Conservation (phyloP, 2,797 vertebrate species). For the Psittacula echo region DNA sequence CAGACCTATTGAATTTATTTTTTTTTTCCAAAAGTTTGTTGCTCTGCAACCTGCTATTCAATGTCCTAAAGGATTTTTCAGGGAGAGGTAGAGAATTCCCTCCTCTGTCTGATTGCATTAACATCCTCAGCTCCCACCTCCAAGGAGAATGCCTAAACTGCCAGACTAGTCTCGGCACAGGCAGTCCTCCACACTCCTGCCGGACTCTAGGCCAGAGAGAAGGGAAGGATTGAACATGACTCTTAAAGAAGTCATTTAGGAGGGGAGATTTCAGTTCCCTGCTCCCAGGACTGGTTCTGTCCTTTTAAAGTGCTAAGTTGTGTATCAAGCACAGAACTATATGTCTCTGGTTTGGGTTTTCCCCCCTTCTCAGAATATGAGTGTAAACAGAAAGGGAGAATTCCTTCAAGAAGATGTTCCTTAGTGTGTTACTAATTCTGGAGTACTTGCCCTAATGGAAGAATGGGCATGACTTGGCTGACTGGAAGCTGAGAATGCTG, state of each 20-base stretch:
- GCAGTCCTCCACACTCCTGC: background rate
- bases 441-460: background rate
- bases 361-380: background rate
- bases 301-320: background rate
- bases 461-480: constrained; percentile 46
- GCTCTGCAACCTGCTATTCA: background rate
- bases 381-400: background rate
- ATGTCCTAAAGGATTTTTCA: background rate
- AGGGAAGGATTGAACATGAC: background rate
- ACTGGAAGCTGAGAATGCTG: constrained; percentile 34
- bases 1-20: background rate
- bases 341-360: background rate
- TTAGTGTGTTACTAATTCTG: background rate
- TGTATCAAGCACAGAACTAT: background rate
- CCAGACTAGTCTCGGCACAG: background rate
- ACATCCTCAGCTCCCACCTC: background rate
- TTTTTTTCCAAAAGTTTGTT: background rate
- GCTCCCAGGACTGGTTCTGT: background rate
- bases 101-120: background rate
- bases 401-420: background rate
- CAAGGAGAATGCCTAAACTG: background rate
- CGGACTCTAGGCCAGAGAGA: background rate
- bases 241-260: background rate
- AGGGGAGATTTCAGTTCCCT: background rate
- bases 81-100: background rate